A percentile compares a stretch with the other conserved stretches of the same genome.
phyloP scores from a whole-genome alignment of 2,888 invertebrate genomes.

The Cheilosia grossa region DNA sequence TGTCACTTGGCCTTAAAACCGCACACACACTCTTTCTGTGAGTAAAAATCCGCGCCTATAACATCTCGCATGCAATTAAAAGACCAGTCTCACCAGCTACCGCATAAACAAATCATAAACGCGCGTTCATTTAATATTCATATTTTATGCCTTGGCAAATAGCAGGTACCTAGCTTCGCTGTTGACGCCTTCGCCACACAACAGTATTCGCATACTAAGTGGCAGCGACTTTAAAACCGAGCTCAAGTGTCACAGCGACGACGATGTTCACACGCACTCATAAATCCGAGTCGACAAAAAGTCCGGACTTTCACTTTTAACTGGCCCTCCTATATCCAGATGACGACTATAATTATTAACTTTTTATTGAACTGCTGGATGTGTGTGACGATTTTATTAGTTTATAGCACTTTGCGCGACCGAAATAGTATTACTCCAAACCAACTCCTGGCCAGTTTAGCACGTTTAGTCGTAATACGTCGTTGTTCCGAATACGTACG shows the following conservation, averaged over 20 bases:
- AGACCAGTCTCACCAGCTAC: slow-evolving; percentile 35
- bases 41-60: slow-evolving; percentile 3
- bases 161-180: slow-evolving; percentile 32
- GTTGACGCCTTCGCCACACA: slow-evolving; percentile 38
- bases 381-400: slow-evolving; percentile 56
- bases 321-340: slow-evolving; percentile 12
- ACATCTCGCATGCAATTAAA: slow-evolving; percentile 53
- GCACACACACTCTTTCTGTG: slow-evolving; percentile 15
- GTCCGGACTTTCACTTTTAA: slow-evolving; percentile 60
- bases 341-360: slow-evolving; percentile 63
- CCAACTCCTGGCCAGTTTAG: slow-evolving; percentile 21
- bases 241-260: slow-evolving; percentile 50
- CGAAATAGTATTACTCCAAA: slow-evolving; percentile 27
- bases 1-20: slow-evolving; percentile 75
- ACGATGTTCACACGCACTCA: slow-evolving; percentile 53
- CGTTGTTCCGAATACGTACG: slow-evolving; percentile 80
- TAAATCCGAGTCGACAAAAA: slow-evolving; percentile 38
- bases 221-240: slow-evolving; percentile 50
- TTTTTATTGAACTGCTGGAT: slow-evolving; percentile 63
- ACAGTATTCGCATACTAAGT: slow-evolving; percentile 35
- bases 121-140: slow-evolving; percentile 69
- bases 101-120: slow-evolving; percentile 73
- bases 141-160: slow-evolving; percentile 68
- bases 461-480: slow-evolving; percentile 76
- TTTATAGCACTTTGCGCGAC: slow-evolving; percentile 55